phyloP scores from a whole-genome alignment of 2,113 vertebrate species.

The Phalacrocorax pelagicus region DNA sequence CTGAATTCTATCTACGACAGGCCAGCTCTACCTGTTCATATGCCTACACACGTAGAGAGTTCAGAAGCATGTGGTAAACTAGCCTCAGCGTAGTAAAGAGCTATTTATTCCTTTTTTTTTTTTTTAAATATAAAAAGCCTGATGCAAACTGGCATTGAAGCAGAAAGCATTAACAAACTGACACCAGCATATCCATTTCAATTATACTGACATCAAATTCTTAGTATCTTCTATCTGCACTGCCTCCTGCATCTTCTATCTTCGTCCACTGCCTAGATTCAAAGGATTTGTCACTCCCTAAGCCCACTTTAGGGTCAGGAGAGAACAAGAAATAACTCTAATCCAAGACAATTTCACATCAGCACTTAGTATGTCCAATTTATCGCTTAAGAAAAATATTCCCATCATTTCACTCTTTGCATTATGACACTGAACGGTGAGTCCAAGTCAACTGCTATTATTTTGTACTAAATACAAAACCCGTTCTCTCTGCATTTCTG shows the following conservation, averaged over 20 bases:
- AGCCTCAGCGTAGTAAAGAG: not conserved
- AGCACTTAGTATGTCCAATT: not conserved
- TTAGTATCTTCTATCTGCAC: not conserved
- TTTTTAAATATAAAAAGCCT: not conserved
- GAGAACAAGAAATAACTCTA: not conserved
- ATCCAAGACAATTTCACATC: not conserved
- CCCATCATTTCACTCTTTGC: not conserved
- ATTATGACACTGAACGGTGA: not conserved
- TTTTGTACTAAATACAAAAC: not conserved
- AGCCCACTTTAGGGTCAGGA: not conserved
- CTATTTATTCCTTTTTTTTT: not conserved
- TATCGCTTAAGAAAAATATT: not conserved
- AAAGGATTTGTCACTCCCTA: not conserved
- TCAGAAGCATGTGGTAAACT: not conserved
- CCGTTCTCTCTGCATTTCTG: not conserved
- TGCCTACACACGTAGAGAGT: not conserved
- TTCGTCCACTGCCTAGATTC: not conserved
- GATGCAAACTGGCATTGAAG: not conserved
- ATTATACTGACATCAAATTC: not conserved
- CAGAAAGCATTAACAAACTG: not conserved
- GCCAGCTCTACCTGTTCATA: not conserved
- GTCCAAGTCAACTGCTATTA: not conserved
- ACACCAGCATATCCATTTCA: not conserved
- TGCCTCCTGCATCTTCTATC: not conserved
- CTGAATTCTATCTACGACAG: not conserved